Conservation (phyloP, 1,140 invertebrate genomes). For the Drosophila murphyi region DNA sequence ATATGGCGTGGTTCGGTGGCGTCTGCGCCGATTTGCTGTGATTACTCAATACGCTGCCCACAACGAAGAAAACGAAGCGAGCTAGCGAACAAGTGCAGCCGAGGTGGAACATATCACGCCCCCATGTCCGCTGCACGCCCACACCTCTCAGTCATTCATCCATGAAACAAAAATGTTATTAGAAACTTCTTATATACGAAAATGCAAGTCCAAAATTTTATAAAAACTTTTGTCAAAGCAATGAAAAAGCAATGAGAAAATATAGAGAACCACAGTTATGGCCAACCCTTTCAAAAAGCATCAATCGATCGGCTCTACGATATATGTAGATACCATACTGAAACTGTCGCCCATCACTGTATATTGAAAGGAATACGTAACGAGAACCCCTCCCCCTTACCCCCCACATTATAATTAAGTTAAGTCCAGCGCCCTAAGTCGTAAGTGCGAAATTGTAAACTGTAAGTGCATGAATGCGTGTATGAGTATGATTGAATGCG, state of each 20-base stretch:
- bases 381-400: constrained; percentile 5
- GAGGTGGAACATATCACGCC: constrained; percentile 30
- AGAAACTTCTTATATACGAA: constrained; percentile 73
- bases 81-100: constrained; percentile 42
- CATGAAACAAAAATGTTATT: constrained; percentile 80
- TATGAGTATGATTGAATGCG: constrained; percentile 19
- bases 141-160: constrained; percentile 80
- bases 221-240: constrained; percentile 78
- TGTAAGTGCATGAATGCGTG: constrained; percentile 60
- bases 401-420: constrained; percentile 29
- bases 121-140: constrained; percentile 48
- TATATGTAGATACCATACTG: not conserved
- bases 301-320: constrained; percentile 5
- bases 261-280: constrained; percentile 9
- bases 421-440: constrained; percentile 39
- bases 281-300: constrained; percentile 8
- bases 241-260: constrained; percentile 64
- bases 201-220: constrained; percentile 81
- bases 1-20: constrained; percentile 92
- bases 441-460: constrained; percentile 76
- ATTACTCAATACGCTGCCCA: constrained; percentile 81
- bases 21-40: constrained; percentile 92
- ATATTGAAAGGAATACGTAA: constrained; percentile 52
- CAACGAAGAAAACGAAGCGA: constrained; percentile 25
- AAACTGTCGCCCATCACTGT: constrained; percentile 17